Conservation (phyloP, 2,888 invertebrate species). For the Palloptera scutellata region DNA sequence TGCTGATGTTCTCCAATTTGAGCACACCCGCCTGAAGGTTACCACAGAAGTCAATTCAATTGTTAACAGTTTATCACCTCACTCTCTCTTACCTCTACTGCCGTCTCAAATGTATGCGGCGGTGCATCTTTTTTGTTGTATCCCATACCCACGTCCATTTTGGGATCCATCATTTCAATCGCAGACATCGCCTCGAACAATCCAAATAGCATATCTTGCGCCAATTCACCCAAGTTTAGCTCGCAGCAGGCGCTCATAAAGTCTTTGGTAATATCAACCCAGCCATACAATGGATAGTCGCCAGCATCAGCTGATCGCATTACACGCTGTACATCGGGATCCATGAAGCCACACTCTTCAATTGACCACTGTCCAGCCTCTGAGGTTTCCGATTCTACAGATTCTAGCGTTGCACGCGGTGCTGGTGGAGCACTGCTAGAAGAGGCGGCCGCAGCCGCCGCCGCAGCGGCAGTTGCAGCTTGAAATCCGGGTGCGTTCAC, state of each 20-base stretch:
- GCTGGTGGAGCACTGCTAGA: constrained; percentile 33
- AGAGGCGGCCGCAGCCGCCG: constrained; percentile 51
- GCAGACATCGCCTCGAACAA: constrained; percentile 99
- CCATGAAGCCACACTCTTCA: constrained; percentile 48
- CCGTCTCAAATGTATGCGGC: constrained; percentile 86
- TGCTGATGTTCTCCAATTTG: constrained; percentile 78
- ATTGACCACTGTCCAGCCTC: constrained; percentile 49
- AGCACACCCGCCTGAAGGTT: constrained; percentile 73
- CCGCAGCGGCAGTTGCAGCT: constrained; percentile 54
- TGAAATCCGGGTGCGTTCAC: constrained; percentile 52
- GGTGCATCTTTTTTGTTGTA: constrained; percentile 88
- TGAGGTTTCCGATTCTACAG: constrained; percentile 35
- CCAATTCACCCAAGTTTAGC: constrained; percentile 85
- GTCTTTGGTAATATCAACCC: constrained; percentile 66
- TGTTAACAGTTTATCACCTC: not conserved
- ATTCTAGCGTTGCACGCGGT: constrained; percentile 28
- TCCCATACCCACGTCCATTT: constrained; percentile 99
- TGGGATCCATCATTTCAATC: constrained; percentile 99
- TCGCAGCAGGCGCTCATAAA: constrained; percentile 75
- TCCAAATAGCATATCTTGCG: constrained; percentile 91
- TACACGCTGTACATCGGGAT: constrained; percentile 51
- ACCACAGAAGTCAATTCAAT: not conserved
- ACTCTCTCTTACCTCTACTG: constrained; percentile 73
- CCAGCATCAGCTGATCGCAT: constrained; percentile 48
- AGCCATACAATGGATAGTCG: constrained; percentile 59